These are phyloP conservation scores for Arremon aurantiirostris DNA, from an alignment of 2,797 vertebrate genomes.

Conservation along the genomic window DNA sequence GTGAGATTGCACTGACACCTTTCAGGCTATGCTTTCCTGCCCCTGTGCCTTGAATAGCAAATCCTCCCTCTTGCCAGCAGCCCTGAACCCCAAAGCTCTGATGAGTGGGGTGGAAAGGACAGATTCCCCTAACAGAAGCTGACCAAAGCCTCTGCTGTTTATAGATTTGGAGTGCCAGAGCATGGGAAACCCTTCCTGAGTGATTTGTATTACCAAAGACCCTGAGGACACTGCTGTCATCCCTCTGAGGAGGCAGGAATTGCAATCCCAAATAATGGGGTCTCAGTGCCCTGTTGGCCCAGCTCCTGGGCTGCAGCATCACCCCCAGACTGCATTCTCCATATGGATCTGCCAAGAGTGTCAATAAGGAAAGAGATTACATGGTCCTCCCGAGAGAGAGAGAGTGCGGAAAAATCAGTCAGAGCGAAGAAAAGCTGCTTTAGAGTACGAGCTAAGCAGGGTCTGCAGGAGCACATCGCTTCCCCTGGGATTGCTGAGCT, in stretches of 20 bases:
- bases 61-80: background rate
- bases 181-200: background rate
- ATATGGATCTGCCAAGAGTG: background rate
- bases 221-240: background rate
- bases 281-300: background rate
- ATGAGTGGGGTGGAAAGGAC: background rate
- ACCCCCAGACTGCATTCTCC: background rate
- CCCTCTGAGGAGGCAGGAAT: background rate
- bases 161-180: background rate
- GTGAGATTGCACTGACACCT: constrained; percentile 20
- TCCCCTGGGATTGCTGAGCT: background rate
- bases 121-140: background rate
- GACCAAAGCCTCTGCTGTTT: background rate
- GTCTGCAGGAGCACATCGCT: background rate
- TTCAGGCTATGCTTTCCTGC: background rate
- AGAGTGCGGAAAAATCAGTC: background rate
- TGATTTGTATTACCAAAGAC: background rate
- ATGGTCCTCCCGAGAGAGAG: background rate
- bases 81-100: background rate
- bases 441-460: background rate
- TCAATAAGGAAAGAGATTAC: background rate
- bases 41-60: background rate
- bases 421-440: background rate
- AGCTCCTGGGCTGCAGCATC: background rate
- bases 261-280: background rate